A percentile compares a stretch with the other conserved stretches of the same genome.
These are phyloP conservation scores for Augochlorella aurata DNA, from an alignment of 2,888 invertebrate genomes.

Conservation along the genomic window DNA sequence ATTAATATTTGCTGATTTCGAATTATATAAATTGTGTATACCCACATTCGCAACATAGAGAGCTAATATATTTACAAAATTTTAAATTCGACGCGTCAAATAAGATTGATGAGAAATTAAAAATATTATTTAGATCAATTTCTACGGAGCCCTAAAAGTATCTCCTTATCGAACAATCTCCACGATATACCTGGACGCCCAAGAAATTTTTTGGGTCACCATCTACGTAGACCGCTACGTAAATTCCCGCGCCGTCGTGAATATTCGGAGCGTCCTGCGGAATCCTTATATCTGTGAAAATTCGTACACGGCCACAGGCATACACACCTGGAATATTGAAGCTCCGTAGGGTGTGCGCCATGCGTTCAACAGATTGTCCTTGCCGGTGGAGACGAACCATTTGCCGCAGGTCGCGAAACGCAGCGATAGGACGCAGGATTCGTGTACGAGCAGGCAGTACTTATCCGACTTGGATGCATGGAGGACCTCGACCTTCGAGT, in stretches of 20 bases:
- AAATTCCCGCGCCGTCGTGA: neutral
- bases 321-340: slow-evolving; percentile 95
- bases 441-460: slow-evolving; percentile 97
- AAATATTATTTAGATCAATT: too few relatives aligned
- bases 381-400: slow-evolving; percentile 99
- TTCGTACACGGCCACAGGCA: slow-evolving; percentile 16
- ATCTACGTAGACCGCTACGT: neutral
- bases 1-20: too few relatives aligned
- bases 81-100: too few relatives aligned
- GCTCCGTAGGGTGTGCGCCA: slow-evolving; percentile 99
- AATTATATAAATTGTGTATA: too few relatives aligned
- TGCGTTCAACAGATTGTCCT: slow-evolving; percentile 98
- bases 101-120: too few relatives aligned
- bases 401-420: slow-evolving; percentile 98
- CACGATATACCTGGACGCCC: neutral
- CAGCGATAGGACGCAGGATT: slow-evolving; percentile 97
- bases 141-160: too few relatives aligned
- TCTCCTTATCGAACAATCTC: neutral
- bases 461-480: slow-evolving; percentile 95
- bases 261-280: neutral
- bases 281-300: neutral
- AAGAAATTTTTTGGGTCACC: neutral
- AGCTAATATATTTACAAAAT: too few relatives aligned
- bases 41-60: too few relatives aligned
- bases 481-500: slow-evolving; percentile 97